These are phyloP conservation scores for Celastrina argiolus DNA, from an alignment of 2,888 invertebrate genomes.

Conservation along the genomic window DNA sequence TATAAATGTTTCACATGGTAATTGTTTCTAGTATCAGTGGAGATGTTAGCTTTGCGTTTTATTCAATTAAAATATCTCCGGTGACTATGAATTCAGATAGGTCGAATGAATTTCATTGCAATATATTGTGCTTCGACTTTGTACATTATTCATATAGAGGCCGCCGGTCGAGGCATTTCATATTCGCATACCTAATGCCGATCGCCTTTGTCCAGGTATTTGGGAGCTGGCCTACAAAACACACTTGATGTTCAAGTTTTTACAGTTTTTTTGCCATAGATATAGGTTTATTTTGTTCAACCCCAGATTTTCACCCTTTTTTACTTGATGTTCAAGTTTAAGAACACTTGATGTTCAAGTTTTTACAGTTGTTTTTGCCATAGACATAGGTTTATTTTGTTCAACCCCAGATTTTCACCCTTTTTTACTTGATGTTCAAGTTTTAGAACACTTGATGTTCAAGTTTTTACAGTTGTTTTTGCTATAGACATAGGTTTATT, in stretches of 20 bases:
- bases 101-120: neutral
- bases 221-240: neutral
- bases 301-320: no score
- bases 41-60: neutral
- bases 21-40: no score
- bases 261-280: no score
- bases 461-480: neutral
- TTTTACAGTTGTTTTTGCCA: neutral
- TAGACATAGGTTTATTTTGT: no score
- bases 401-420: no score
- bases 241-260: neutral
- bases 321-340: no score
- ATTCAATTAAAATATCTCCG: neutral
- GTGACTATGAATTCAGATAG: neutral
- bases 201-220: slow-evolving; percentile 11
- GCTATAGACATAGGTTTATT: no score
- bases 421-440: no score
- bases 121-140: neutral
- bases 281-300: no score
- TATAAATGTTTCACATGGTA: no score
- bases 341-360: neutral
- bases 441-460: neutral
- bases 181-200: slow-evolving; percentile 1
- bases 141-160: slow-evolving; percentile 6
- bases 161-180: neutral